These are phyloP conservation scores for Drosophila subsilvestris DNA, from an alignment of 2,888 invertebrate genomes.

Conservation along the genomic window DNA sequence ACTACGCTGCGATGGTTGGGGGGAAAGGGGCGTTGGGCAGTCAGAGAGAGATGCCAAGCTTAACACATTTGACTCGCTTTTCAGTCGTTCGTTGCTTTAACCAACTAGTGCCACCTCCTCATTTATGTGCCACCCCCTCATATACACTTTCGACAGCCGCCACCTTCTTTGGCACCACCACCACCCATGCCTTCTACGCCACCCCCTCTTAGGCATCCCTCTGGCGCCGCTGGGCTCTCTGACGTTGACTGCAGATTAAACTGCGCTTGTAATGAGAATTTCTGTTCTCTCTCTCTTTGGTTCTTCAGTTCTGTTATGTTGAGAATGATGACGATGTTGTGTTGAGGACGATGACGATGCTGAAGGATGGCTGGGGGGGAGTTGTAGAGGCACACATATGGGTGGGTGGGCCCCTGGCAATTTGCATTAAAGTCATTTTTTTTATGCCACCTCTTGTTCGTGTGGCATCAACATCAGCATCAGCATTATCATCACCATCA, in stretches of 20 bases:
- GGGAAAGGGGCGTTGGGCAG: conserved; percentile 14
- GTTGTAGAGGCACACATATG: conserved; percentile 7
- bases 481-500: conserved; percentile 2
- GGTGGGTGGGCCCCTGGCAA: conserved; percentile 53
- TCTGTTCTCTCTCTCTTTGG: conserved; percentile 39
- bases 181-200: no score
- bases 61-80: conserved; percentile 53
- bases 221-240: conserved; percentile 41
- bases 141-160: not conserved
- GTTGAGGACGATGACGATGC: conserved; percentile 34
- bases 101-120: not conserved
- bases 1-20: not conserved
- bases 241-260: conserved; percentile 69
- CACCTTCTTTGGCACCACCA: not conserved
- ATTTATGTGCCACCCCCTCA: not conserved
- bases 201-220: not conserved
- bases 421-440: conserved; percentile 69
- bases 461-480: conserved; percentile 5
- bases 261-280: conserved; percentile 76
- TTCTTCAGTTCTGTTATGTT: conserved; percentile 1
- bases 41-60: conserved; percentile 23
- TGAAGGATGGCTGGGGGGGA: conserved; percentile 3
- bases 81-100: conserved; percentile 12
- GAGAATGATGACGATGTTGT: conserved; percentile 4
- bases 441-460: conserved; percentile 19